phyloP scores from a whole-genome alignment of 1,140 invertebrate species.

The Sminthurinus signatus region DNA sequence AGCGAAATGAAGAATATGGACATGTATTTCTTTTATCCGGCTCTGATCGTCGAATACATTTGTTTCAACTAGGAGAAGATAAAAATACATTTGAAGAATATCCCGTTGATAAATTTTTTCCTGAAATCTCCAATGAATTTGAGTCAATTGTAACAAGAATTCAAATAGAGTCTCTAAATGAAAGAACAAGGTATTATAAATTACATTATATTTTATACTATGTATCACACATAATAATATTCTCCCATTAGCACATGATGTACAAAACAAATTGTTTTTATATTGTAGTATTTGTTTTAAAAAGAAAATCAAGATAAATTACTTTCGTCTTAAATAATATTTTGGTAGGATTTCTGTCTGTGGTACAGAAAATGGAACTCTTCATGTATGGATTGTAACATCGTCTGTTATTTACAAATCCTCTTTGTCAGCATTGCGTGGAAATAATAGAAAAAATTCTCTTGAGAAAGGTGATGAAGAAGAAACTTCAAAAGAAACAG shows the following conservation, averaged over 20 bases:
- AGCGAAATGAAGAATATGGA: constrained; percentile 28
- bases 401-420: neutral
- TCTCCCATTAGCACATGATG: too few species aligned
- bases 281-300: too few species aligned
- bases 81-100: constrained; percentile 25
- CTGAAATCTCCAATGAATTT: constrained; percentile 29
- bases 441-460: too few species aligned
- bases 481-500: too few species aligned
- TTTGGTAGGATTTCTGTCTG: constrained; percentile 33
- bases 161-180: constrained; percentile 25
- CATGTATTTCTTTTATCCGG: constrained; percentile 34
- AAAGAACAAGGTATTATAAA: constrained; percentile 20
- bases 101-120: constrained; percentile 31
- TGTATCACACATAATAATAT: too few species aligned
- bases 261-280: neutral
- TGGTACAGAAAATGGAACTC: constrained; percentile 34
- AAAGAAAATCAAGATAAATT: too few species aligned
- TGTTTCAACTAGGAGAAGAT: constrained; percentile 23
- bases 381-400: constrained; percentile 30
- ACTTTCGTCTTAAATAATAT: too few species aligned
- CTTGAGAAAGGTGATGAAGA: too few species aligned
- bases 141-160: constrained; percentile 31
- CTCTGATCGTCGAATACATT: constrained; percentile 29
- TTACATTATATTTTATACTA: too few species aligned
- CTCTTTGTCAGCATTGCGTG: too few species aligned